Base-by-base conservation (phyloP, 1,140 invertebrate genomes). In the Phenacoccus solenopsis region DNA sequence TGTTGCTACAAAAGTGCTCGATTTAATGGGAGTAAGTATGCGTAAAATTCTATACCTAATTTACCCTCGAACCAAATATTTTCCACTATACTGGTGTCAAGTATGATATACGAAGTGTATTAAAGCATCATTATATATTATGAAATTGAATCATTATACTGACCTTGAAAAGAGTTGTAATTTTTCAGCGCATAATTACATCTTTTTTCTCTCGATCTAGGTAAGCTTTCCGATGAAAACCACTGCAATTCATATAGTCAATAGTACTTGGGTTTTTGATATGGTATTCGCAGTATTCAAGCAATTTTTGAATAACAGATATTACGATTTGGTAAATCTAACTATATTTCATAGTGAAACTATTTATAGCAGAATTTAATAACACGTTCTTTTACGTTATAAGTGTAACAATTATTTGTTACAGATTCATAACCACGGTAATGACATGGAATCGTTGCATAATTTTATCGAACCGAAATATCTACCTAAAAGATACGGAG, bases 241-340 rank as follows among this genome's bases (percentile, higher is more conserved):
- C 0, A 78, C 88, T 71, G 86, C 88, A 0, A 84, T 91, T 38
- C 90, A 91, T 76, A 86, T 92, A 49, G 81, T 91, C 0, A 85
- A 89, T 74, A 87, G 91, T 74, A 88, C 89, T 0, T 90, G 88
- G 87, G 77, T 90, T 0, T 91, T 91, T 75, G 88, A 90, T 74
- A 85, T 88, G 30, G 86, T 88, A 24, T 91, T 86, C 76, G 84
- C 83, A 64, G 84, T 90, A 7, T 90, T 92, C 75, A 90, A 89
- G 74, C 89, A 89, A 0, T 79, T 91, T 2, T 77, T 92, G 12
- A 85, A 85, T 73, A 76, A 83, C 0, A 77, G 81, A 32, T 90
- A 90, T 86, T 82, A 81, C 25, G 82, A 86, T n/a, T n/a, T n/a
- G n/a, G n/a, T n/a, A n/a, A n/a, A n/a, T n/a, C n/a, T n/a, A n/a